A percentile compares a stretch with the other conserved stretches of the same genome.
phyloP scores from a whole-genome alignment of 2,113 vertebrate genomes.

The Pantherophis guttatus region DNA sequence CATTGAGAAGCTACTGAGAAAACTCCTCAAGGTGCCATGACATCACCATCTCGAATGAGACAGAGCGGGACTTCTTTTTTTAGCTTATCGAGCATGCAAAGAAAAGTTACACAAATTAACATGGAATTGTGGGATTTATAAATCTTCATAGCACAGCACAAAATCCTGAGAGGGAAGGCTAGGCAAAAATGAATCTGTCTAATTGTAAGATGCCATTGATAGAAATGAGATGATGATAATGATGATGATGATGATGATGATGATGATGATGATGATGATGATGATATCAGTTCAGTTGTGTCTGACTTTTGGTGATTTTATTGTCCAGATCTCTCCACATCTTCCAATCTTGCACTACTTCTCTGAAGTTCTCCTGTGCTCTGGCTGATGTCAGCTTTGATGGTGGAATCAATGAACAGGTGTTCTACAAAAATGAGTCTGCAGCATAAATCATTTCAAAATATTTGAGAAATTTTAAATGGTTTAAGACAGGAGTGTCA shows the following conservation, averaged over 20 bases:
- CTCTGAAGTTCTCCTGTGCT: not conserved
- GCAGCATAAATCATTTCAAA: not conserved
- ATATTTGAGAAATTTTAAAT: not conserved
- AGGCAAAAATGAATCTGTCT: slow-evolving; percentile 13
- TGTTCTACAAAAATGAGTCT: not conserved
- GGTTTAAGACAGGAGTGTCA: not conserved
- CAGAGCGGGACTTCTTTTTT: slow-evolving; percentile 35
- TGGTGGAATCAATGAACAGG: not conserved
- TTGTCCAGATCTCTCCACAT: not conserved
- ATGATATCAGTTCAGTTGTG: not conserved
- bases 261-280: too few relatives aligned
- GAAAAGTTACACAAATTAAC: slow-evolving; percentile 47
- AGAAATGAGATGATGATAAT: not conserved
- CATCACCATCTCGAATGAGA: slow-evolving; percentile 37
- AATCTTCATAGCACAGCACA: not conserved
- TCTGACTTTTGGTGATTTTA: not conserved
- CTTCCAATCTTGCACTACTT: not conserved
- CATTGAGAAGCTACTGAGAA: slow-evolving; percentile 50
- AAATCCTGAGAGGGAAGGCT: not conserved
- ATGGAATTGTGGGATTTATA: slow-evolving; percentile 38
- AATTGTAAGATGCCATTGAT: not conserved
- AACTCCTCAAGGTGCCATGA: slow-evolving; percentile 28
- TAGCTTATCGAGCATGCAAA: slow-evolving; percentile 19
- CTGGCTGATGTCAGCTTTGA: not conserved
- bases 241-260: too few relatives aligned